Conservation (phyloP, 92 coral and sea anemone species). For the Phenganax subtilis region DNA sequence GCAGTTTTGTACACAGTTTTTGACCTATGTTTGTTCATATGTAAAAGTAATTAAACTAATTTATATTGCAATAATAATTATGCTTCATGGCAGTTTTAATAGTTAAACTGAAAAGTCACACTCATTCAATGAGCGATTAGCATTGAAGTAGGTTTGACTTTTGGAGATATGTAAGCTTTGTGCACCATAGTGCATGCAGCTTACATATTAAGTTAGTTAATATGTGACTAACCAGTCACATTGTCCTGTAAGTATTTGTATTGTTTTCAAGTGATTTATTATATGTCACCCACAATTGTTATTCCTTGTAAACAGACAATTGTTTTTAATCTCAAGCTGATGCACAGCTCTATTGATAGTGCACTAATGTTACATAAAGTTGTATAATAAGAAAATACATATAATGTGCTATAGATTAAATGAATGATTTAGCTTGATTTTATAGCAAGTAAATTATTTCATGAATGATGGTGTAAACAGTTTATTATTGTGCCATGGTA, state of each 20-base stretch:
- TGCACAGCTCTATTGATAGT: background rate
- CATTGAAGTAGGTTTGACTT: background rate
- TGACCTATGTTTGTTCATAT: background rate
- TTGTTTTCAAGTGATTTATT: no score
- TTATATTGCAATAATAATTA: background rate
- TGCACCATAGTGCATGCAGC: no score
- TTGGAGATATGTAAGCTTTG: no score
- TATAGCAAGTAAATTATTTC: conserved; percentile 10
- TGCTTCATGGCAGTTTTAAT: background rate
- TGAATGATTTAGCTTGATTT: background rate
- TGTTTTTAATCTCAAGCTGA: background rate
- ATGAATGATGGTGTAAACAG: no score
- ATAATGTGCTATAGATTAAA: background rate
- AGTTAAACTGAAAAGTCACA: background rate
- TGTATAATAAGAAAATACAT: conserved; percentile 6
- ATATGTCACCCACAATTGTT: no score
- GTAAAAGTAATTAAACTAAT: background rate
- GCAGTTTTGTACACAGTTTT: conserved; percentile 14
- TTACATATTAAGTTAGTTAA: no score
- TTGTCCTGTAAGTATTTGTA: no score
- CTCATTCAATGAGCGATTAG: background rate
- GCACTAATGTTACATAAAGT: background rate
- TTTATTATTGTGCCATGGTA: no score
- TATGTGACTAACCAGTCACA: no score
- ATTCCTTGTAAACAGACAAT: no score